These are phyloP conservation scores for Ptychodera flava DNA, from an alignment of 35 echinoderm and acorn worm genomes.

Conservation along the genomic window DNA sequence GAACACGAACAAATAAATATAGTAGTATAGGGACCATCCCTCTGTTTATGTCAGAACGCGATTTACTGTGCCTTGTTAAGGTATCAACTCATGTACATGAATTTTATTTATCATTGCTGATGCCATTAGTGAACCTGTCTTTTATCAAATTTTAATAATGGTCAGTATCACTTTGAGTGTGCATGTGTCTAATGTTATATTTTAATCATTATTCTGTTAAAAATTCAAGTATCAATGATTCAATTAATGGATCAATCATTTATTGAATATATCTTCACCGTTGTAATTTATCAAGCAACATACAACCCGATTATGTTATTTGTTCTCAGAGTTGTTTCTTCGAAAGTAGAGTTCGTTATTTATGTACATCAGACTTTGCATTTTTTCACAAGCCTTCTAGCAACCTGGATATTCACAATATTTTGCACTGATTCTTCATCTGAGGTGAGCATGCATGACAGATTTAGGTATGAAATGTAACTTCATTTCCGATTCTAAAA, in stretches of 20 bases:
- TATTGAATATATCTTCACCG: background rate
- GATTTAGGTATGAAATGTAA: background rate
- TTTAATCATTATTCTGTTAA: background rate
- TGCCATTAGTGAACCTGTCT: background rate
- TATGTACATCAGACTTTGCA: background rate
- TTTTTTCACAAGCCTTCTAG: background rate
- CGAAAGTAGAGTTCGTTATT: background rate
- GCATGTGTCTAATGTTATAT: background rate
- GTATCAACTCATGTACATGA: too few relatives aligned
- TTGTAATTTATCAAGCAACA: background rate
- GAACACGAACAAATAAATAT: too few relatives aligned
- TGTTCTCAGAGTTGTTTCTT: background rate
- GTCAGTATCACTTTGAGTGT: background rate
- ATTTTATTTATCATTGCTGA: background rate
- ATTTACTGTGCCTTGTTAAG: too few relatives aligned
- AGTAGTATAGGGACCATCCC: too few relatives aligned
- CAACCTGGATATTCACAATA: background rate
- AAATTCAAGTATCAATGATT: background rate
- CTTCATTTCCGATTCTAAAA: background rate
- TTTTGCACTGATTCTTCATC: background rate
- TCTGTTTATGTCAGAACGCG: too few relatives aligned
- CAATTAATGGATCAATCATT: background rate
- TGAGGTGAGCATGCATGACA: background rate
- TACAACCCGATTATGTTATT: background rate
- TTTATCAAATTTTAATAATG: background rate